phyloP scores from a whole-genome alignment of 2,797 vertebrate species.

The Myiotriccus ornatus region DNA sequence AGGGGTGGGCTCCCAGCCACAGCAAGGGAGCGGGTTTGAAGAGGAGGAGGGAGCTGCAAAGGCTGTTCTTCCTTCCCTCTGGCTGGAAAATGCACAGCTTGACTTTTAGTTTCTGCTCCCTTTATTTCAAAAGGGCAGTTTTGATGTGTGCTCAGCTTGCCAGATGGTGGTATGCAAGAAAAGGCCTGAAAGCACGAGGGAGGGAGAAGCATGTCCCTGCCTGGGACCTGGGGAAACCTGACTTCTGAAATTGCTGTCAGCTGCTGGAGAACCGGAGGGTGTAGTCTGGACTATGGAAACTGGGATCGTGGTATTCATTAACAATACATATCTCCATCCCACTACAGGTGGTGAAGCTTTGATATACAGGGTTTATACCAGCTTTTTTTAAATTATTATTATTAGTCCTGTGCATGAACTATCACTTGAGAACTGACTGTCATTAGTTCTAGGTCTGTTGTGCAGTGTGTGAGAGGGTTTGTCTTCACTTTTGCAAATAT shows the following conservation, averaged over 20 bases:
- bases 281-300: neutral
- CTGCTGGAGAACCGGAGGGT: neutral
- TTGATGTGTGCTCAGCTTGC: neutral
- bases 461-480: neutral
- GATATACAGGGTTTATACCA: neutral
- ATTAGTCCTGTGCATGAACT: neutral
- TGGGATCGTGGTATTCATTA: neutral
- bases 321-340: neutral
- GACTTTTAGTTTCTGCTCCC: neutral
- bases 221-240: neutral
- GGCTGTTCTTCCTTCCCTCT: neutral
- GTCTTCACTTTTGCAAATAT: neutral
- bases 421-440: neutral
- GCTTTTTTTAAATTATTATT: neutral
- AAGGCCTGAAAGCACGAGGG: neutral
- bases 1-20: neutral
- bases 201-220: neutral
- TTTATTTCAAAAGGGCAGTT: neutral
- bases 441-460: neutral
- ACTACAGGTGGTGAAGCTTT: neutral
- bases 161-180: neutral
- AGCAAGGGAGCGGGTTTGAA: neutral
- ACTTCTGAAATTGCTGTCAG: neutral
- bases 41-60: neutral
- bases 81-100: neutral